Evolutionary conservation across 2,888 invertebrate genomes (phyloP).

Genomic region (Incurvaria masculella): DNA sequence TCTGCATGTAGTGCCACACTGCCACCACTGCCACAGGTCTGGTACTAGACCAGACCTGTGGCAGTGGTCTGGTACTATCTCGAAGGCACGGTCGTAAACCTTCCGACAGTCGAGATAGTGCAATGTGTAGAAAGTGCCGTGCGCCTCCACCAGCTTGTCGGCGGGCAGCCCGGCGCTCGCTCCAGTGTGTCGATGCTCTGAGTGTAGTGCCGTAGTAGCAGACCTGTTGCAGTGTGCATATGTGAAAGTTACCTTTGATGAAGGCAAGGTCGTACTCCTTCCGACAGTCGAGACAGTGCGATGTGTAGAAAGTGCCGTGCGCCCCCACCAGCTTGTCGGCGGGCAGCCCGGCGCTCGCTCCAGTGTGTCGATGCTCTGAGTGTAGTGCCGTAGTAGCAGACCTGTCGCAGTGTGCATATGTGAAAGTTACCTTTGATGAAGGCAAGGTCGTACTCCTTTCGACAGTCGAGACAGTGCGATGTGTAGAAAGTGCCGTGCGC

Average conservation of each 20-base stretch:
- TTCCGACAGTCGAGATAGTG: constrained; percentile 78
- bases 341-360: constrained; percentile 84
- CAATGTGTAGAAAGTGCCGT: constrained; percentile 88
- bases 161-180: constrained; percentile 78
- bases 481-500: constrained; percentile 94
- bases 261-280: constrained; percentile 72
- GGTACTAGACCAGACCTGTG: too few relatives aligned
- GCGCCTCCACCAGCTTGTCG: constrained; percentile 89
- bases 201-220: constrained; percentile 72
- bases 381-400: constrained; percentile 69
- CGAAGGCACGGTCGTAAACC: constrained; percentile 73
- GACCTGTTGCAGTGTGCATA: too few relatives aligned
- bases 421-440: constrained; percentile 75
- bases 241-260: constrained; percentile 74
- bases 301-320: constrained; percentile 89
- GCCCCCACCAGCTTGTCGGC: constrained; percentile 88
- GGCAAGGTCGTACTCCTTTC: constrained; percentile 65
- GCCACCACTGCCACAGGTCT: too few relatives aligned
- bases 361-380: constrained; percentile 92
- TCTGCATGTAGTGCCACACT: too few relatives aligned
- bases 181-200: constrained; percentile 96
- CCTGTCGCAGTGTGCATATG: constrained; percentile 29
- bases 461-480: constrained; percentile 80
- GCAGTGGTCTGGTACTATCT: too few relatives aligned
- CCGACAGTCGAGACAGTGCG: constrained; percentile 78